A percentile compares a stretch with the other conserved stretches of the same genome.
Conservation (phyloP, 2,797 vertebrate genomes). For the Semaprochilodus insignis region DNA sequence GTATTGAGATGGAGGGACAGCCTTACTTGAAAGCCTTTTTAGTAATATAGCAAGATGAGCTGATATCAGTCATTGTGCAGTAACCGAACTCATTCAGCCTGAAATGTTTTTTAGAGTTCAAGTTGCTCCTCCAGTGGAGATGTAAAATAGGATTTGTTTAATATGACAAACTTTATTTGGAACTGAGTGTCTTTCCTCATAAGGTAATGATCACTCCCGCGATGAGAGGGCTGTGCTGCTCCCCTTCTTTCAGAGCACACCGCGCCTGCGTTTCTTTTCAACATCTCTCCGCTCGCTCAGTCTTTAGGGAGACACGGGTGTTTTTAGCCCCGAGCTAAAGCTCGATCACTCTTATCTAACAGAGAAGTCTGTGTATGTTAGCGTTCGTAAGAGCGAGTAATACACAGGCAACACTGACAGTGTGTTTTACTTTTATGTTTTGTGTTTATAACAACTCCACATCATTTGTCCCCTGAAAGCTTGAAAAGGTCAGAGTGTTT, state of each 20-base stretch:
- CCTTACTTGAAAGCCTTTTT: background rate
- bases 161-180: slow-evolving; percentile 46
- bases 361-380: slow-evolving; percentile 47
- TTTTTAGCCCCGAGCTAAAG: slow-evolving; percentile 34
- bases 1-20: background rate
- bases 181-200: slow-evolving; percentile 26
- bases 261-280: slow-evolving; percentile 30
- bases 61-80: background rate
- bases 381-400: slow-evolving; percentile 31
- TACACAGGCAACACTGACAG: slow-evolving; percentile 44
- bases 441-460: slow-evolving; percentile 48
- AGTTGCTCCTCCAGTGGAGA: slow-evolving; percentile 29
- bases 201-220: slow-evolving; percentile 32
- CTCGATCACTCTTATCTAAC: slow-evolving; percentile 39
- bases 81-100: slow-evolving; percentile 4
- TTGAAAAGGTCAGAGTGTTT: slow-evolving; percentile 49
- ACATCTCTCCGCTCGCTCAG: slow-evolving; percentile 20
- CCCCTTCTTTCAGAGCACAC: slow-evolving; percentile 27
- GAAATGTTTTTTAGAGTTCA: background rate
- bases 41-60: background rate
- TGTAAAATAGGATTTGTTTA: slow-evolving; percentile 38
- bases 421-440: slow-evolving; percentile 55
- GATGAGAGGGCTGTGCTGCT: slow-evolving; percentile 19
- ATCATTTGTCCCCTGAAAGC: slow-evolving; percentile 47
- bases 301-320: slow-evolving; percentile 38